A percentile compares a stretch with the other conserved stretches of the same genome.
Evolutionary conservation across 2,888 invertebrate genomes (phyloP).

Genomic region (Rambutsinella grinnellia): DNA sequence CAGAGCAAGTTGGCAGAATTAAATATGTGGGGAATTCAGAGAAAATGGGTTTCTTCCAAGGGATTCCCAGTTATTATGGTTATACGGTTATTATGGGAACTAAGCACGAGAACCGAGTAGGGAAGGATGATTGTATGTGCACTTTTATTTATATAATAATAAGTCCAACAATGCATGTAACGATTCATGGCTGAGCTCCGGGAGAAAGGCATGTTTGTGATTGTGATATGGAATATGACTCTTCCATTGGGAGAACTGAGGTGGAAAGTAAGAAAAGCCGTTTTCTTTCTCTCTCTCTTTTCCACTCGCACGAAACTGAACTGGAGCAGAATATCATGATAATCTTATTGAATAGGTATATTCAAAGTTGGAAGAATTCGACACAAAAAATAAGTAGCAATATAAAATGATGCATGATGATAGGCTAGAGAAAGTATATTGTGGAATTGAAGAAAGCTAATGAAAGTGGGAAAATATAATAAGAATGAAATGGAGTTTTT

Average conservation of each 20-base stretch:
- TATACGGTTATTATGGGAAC: conserved; percentile 21
- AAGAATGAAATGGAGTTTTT: conserved; percentile 45
- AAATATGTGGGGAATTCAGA: conserved; percentile 20
- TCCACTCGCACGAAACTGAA: conserved; percentile 1
- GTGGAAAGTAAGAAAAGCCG: background rate
- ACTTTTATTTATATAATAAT: conserved; percentile 1
- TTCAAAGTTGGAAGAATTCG: background rate
- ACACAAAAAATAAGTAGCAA: background rate
- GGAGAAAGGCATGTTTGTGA: background rate
- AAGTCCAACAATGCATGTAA: conserved; percentile 40
- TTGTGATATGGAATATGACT: background rate
- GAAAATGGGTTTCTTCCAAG: conserved; percentile 17
- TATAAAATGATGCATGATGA: background rate
- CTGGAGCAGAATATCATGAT: conserved; percentile 8
- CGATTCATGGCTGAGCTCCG: background rate
- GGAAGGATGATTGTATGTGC: conserved; percentile 26
- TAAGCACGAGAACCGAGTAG: conserved; percentile 25
- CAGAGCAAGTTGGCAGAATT: no score
- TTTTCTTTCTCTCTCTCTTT: no score
- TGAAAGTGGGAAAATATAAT: conserved; percentile 55
- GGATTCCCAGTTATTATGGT: conserved; percentile 33
- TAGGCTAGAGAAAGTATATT: background rate
- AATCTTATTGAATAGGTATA: conserved; percentile 5
- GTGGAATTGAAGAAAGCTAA: conserved; percentile 49
- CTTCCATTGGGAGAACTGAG: background rate